Conservation (phyloP, 2,888 invertebrate species). For the Phania funesta region DNA sequence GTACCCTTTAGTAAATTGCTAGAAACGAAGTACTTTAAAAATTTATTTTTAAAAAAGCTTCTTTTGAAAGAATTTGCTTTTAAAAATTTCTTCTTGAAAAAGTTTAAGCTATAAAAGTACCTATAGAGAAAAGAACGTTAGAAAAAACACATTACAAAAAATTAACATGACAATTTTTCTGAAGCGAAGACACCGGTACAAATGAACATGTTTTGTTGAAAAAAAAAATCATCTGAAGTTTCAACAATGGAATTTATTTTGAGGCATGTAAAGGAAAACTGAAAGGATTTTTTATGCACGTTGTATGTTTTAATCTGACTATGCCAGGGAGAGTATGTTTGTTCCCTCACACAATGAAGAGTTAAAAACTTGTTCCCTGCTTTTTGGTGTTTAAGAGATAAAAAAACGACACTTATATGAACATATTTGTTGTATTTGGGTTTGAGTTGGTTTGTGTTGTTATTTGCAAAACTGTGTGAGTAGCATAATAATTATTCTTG, state of each 20-base stretch:
- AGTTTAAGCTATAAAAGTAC: no score
- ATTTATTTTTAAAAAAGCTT: no score
- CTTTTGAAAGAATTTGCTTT: no score
- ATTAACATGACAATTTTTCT: no score
- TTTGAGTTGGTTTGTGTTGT: constrained; percentile 8
- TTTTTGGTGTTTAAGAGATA: background rate
- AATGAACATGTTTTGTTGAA: no score
- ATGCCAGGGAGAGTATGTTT: background rate
- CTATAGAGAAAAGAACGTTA: no score
- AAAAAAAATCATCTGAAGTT: no score
- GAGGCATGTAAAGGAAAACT: background rate
- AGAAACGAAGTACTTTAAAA: no score
- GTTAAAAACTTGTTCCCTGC: constrained; percentile 21
- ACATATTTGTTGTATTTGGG: constrained; percentile 9
- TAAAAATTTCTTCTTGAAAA: no score
- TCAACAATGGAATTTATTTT: background rate
- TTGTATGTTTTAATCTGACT: background rate
- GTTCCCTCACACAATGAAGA: constrained; percentile 1
- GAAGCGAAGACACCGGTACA: no score
- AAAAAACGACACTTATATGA: background rate
- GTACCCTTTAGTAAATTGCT: no score
- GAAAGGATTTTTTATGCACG: background rate
- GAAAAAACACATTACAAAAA: no score
- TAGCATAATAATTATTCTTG: constrained; percentile 48
- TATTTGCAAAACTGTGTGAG: constrained; percentile 32